These are phyloP conservation scores for Ariopsis seemanni DNA, from an alignment of 2,113 vertebrate species.

Conservation along the genomic window DNA sequence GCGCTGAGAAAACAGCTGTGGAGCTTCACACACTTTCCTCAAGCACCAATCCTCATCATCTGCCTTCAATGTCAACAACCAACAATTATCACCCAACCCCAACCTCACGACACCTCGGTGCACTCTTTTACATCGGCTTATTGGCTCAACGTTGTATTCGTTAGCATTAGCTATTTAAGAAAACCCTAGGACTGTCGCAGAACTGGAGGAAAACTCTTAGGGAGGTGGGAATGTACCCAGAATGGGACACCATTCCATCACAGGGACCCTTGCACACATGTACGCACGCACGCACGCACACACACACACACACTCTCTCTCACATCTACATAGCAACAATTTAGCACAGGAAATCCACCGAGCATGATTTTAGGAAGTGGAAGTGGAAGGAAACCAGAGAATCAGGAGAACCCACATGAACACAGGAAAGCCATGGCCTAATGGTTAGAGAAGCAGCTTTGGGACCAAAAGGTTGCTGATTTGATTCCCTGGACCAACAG, in stretches of 20 bases:
- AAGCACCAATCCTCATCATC: neutral
- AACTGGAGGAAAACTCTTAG: neutral
- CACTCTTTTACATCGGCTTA: neutral
- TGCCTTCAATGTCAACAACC: neutral
- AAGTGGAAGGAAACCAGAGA: neutral
- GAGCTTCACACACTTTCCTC: slow-evolving; percentile 12
- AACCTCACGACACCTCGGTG: neutral
- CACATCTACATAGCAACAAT: neutral
- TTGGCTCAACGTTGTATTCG: neutral
- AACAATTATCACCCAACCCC: neutral
- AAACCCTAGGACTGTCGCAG: too few species aligned
- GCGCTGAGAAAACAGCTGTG: slow-evolving; percentile 35
- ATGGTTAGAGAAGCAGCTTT: too few species aligned
- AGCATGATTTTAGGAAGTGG: neutral
- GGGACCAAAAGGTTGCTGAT: too few species aligned
- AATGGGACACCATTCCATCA: neutral
- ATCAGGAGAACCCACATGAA: neutral
- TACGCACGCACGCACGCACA: neutral
- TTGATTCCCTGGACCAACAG: too few species aligned
- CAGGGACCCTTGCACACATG: neutral
- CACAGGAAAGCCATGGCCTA: too few species aligned
- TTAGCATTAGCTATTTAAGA: neutral
- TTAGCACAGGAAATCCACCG: neutral
- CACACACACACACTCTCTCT: neutral
- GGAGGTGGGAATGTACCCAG: neutral